phyloP scores from a whole-genome alignment of 2,888 invertebrate genomes.

The Eristalis tenax region DNA sequence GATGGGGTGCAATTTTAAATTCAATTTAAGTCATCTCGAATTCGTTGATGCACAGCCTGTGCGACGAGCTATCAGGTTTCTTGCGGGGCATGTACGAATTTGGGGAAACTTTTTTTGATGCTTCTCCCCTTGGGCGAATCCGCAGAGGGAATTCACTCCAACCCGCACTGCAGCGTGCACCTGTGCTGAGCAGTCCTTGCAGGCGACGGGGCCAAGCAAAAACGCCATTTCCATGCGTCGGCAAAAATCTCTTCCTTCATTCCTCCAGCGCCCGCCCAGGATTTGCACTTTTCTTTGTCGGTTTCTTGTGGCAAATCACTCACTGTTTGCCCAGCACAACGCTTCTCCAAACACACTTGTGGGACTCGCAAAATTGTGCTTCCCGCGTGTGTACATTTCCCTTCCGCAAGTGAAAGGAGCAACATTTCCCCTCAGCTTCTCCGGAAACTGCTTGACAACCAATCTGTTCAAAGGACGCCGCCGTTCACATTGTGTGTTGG shows the following conservation, averaged over 20 bases:
- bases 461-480: slow-evolving; percentile 3
- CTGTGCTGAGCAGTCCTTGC: not conserved
- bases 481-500: slow-evolving; percentile 7
- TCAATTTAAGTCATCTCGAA: not conserved
- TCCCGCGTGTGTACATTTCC: not conserved
- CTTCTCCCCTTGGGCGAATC: not conserved
- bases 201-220: not conserved
- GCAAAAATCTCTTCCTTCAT: not conserved
- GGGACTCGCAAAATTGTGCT: slow-evolving; percentile 2
- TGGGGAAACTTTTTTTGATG: not conserved
- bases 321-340: slow-evolving; percentile 7
- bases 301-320: slow-evolving; percentile 2
- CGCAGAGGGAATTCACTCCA: not conserved
- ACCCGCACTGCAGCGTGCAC: not conserved
- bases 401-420: slow-evolving; percentile 1
- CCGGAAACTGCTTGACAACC: slow-evolving; percentile 18
- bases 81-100: not conserved
- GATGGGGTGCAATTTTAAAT: not conserved
- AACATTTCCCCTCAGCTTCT: not conserved
- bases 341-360: not conserved
- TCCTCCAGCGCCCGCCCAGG: not conserved
- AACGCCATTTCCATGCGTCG: not conserved
- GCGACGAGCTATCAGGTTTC: not conserved
- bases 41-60: not conserved
- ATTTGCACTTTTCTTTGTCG: not conserved